Percentiles rank a stretch among this genome's conserved stretches.
These are phyloP conservation scores for Atethmia centrago DNA, from an alignment of 2,888 invertebrate species.

Conservation along the genomic window DNA sequence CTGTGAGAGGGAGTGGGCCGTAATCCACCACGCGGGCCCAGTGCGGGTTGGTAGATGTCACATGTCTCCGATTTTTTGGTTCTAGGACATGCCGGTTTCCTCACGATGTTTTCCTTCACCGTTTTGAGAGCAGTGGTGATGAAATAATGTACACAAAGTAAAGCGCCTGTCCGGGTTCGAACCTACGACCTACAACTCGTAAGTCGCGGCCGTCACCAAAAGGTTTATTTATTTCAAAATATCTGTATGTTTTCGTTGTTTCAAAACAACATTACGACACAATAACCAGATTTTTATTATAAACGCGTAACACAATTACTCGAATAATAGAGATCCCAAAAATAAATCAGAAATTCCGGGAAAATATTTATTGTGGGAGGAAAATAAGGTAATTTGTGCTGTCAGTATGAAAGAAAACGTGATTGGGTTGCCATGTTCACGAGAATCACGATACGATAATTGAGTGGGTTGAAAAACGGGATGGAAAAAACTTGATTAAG, in stretches of 20 bases:
- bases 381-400: conserved; percentile 72
- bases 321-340: conserved; percentile 13
- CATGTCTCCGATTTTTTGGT: no score
- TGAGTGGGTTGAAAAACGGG: conserved; percentile 43
- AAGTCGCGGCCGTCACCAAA: no score
- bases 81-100: no score
- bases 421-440: conserved; percentile 70
- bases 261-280: background rate
- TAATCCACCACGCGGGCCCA: no score
- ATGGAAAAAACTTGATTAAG: conserved; percentile 22
- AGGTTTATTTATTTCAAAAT: background rate
- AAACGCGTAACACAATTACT: conserved; percentile 8
- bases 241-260: background rate
- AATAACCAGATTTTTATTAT: background rate
- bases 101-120: no score
- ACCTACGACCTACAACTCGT: no score
- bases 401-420: conserved; percentile 70
- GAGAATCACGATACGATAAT: conserved; percentile 54
- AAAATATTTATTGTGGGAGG: conserved; percentile 49
- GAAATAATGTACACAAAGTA: no score
- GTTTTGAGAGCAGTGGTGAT: no score
- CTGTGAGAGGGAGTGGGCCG: no score
- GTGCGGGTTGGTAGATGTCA: no score
- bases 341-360: conserved; percentile 18
- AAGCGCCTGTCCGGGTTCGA: no score